Evolutionary conservation across 2,797 vertebrate species (phyloP).

Genomic region (Trachops cirrhosus): DNA sequence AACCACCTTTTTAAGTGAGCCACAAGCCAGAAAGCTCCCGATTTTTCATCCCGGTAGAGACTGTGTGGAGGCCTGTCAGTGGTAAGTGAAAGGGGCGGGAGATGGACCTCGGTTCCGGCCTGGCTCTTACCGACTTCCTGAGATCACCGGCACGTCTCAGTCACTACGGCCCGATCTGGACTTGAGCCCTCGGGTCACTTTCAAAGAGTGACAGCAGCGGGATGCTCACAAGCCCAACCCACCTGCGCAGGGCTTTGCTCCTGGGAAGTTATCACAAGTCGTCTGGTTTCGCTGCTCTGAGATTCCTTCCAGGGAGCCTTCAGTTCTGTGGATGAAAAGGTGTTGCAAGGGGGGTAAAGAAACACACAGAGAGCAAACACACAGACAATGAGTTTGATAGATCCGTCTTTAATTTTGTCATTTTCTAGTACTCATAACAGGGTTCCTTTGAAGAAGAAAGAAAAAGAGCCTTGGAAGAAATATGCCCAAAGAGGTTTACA

Average conservation of each 20-base stretch:
- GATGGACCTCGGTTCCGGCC: neutral
- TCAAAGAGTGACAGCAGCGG: neutral
- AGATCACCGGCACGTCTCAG: neutral
- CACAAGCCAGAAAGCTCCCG: neutral
- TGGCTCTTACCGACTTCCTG: neutral
- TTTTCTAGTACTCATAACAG: neutral
- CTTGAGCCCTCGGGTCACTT: neutral
- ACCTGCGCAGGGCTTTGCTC: neutral
- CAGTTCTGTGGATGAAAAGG: neutral
- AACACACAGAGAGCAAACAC: neutral
- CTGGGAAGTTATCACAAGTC: neutral
- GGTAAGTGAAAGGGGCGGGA: neutral
- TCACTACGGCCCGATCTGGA: neutral
- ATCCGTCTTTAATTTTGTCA: constrained; percentile 22
- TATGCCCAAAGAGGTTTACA: neutral
- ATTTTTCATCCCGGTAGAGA: neutral
- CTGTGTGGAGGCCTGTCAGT: neutral
- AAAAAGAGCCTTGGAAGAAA: neutral
- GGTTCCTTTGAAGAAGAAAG: neutral
- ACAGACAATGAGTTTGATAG: neutral
- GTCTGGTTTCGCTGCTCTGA: neutral
- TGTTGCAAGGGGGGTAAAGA: neutral
- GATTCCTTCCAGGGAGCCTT: neutral
- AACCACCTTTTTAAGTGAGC: neutral
- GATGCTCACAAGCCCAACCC: neutral